A percentile compares a stretch with the other conserved stretches of the same genome.
Evolutionary conservation across 2,113 vertebrate species (phyloP).

Genomic region (Xenopus tropicalis): UCB_Xtro_10.0 CM004450.2:33429501-33430000

Average conservation of each 20-base stretch:
- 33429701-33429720: not conserved
- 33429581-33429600: conserved; percentile 10
- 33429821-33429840: conserved; percentile 3
- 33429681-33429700: conserved; percentile 27
- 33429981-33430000: not conserved
- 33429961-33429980: not conserved
- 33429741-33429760: not conserved
- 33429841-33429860: conserved; percentile 13
- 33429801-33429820: not conserved
- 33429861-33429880: conserved; percentile 21
- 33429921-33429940: not conserved
- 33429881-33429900: conserved; percentile 12
- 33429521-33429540: conserved; percentile 15
- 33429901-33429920: not conserved
- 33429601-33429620: conserved; percentile 25
- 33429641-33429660: conserved; percentile 33
- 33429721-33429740: conserved; percentile 16
- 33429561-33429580: conserved; percentile 11
- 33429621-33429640: conserved; percentile 34
- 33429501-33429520: conserved; percentile 7
- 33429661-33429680: conserved; percentile 21
- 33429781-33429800: conserved; percentile 6
- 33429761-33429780: not conserved
- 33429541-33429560: conserved; percentile 14
- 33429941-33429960: not conserved